These are phyloP conservation scores for Echinometra lucunter DNA, from an alignment of 53 echinoderm and acorn worm genomes.

Conservation along the genomic window DNA sequence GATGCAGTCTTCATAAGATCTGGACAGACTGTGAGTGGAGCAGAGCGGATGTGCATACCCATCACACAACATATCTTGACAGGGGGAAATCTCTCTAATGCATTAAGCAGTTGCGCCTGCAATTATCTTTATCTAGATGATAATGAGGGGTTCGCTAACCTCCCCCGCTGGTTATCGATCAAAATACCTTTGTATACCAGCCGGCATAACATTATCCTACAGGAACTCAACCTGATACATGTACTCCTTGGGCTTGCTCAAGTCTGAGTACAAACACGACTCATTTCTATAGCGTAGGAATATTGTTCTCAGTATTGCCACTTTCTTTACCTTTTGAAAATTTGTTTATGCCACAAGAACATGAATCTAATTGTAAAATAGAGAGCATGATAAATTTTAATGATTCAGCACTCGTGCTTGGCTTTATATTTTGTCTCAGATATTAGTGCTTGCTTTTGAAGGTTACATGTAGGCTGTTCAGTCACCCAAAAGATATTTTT, in stretches of 20 bases:
- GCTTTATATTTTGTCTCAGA: no score
- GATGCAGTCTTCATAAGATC: slow-evolving; percentile 5
- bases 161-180: slow-evolving; percentile 32
- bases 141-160: slow-evolving; percentile 37
- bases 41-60: slow-evolving; percentile 17
- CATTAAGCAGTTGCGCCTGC: slow-evolving; percentile 34
- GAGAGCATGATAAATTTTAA: no score
- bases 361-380: no score
- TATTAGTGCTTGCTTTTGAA: no score
- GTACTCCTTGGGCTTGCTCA: no score
- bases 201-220: slow-evolving; percentile 2
- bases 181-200: slow-evolving; percentile 25
- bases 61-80: slow-evolving; percentile 20
- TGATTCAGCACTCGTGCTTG: no score
- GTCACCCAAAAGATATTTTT: no score
- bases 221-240: neutral
- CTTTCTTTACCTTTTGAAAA: no score
- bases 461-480: no score
- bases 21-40: slow-evolving; percentile 24
- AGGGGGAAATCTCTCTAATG: slow-evolving; percentile 27
- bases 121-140: slow-evolving; percentile 22
- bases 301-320: neutral
- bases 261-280: no score
- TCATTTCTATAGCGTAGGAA: no score
- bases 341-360: no score